phyloP scores from a whole-genome alignment of 2,888 invertebrate species.

The Cantharis rufa region DNA sequence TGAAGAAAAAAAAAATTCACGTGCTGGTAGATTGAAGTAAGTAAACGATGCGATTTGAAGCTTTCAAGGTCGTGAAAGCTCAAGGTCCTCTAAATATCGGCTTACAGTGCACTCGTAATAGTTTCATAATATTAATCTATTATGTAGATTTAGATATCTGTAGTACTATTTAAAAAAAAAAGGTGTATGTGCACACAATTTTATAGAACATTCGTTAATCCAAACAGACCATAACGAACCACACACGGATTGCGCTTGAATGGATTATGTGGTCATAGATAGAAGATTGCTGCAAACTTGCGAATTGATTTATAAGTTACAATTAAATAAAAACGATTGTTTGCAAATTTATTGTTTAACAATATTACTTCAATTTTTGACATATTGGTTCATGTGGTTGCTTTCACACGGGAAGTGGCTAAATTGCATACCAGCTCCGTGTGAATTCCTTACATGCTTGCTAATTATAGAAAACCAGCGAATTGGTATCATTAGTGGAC shows the following conservation, averaged over 20 bases:
- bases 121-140: background rate
- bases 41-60: background rate
- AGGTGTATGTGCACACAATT: background rate
- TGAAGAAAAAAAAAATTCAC: background rate
- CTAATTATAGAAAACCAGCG: background rate
- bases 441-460: background rate
- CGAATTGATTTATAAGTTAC: background rate
- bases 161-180: background rate
- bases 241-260: background rate
- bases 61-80: background rate
- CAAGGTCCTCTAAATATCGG: background rate
- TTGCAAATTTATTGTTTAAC: background rate
- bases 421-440: background rate
- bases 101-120: background rate
- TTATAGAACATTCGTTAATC: background rate
- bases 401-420: background rate
- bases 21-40: background rate
- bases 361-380: background rate
- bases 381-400: background rate
- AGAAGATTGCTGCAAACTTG: background rate
- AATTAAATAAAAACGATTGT: background rate
- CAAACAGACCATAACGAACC: background rate
- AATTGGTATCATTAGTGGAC: background rate
- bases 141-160: background rate
- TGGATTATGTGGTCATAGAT: background rate